A percentile compares a stretch with the other conserved stretches of the same genome.
phyloP scores from a whole-genome alignment of 2,888 invertebrate species.

The Dynastes grantii region DNA sequence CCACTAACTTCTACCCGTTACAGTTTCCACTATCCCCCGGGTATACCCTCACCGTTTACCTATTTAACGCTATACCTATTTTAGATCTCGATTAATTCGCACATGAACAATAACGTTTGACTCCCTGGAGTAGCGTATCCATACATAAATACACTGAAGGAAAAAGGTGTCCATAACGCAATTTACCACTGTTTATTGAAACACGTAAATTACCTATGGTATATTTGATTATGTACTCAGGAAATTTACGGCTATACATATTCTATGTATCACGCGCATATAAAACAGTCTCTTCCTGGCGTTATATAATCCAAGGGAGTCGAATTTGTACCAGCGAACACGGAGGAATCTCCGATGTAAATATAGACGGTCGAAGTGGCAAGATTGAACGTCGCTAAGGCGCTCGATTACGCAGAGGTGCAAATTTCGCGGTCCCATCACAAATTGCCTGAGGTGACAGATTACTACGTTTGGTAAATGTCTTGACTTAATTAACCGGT shows the following conservation, averaged over 20 bases:
- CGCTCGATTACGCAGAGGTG: not conserved
- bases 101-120: not conserved
- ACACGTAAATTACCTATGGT: constrained; percentile 1
- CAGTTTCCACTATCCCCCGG: not conserved
- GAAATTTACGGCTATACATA: not conserved
- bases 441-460: constrained; percentile 42
- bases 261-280: not conserved
- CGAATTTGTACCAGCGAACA: not conserved
- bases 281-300: not conserved
- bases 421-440: not conserved
- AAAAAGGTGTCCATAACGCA: not conserved
- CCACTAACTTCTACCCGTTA: not conserved
- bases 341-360: not conserved
- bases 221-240: not conserved
- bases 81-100: not conserved
- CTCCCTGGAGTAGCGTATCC: not conserved
- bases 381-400: constrained; percentile 17
- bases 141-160: not conserved
- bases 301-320: not conserved
- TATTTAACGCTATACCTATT: not conserved
- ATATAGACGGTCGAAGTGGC: constrained; percentile 18
- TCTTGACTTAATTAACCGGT: constrained; percentile 38
- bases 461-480: constrained; percentile 36
- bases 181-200: not conserved
- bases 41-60: not conserved